Base-by-base conservation (phyloP, 2,797 vertebrate species). In the Odontamblyopus rebecca region DNA sequence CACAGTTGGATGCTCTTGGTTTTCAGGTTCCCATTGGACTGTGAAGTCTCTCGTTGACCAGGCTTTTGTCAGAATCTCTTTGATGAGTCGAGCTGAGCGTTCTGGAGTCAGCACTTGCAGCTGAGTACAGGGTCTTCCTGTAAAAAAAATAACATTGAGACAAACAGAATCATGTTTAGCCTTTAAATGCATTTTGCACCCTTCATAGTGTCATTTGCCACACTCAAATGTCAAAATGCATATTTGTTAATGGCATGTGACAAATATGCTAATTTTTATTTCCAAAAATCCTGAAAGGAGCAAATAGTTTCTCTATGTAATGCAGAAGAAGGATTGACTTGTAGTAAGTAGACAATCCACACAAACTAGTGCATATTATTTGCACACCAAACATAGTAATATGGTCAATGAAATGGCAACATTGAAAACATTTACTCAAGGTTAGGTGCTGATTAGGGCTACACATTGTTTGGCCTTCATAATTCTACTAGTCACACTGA, bases 61-160 rank as follows among this genome's bases (percentile, higher is more conserved):
- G 23, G 93, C 83, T 7, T 82, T 87, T 74, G 94, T 95, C 84
- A 97, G 92, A 78, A 98, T 93, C 87, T 99, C 98, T 86, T 98
- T 99, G 87, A 97, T 93, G 79, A 99, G 96, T 61, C 96, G 95
- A 80, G 96, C 95, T 85, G 98, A 98, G 82, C 96, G 93, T 76
- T 99, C 98, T 70, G 96, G 93, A 71, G 95, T 99, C 84, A 99
- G 81, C 80, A 95, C 89, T 86, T 98, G 98, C 69, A 99, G 93
- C 80, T 99, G 98, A 88, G 96, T 98, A 81, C 98, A 99, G 0
- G 96, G 94, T 83, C 97, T 95, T 90, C 97, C 98, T 99, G 93
- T 89, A 90, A 12, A 78, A 86, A 87, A 80, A 85, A 88, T 65
- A 29, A 84, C 2, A 85, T 73, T 67, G 0, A 71, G 66, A 59